Conservation (phyloP, 2,113 vertebrate genomes). For the Entomyzon cyanotis region DNA sequence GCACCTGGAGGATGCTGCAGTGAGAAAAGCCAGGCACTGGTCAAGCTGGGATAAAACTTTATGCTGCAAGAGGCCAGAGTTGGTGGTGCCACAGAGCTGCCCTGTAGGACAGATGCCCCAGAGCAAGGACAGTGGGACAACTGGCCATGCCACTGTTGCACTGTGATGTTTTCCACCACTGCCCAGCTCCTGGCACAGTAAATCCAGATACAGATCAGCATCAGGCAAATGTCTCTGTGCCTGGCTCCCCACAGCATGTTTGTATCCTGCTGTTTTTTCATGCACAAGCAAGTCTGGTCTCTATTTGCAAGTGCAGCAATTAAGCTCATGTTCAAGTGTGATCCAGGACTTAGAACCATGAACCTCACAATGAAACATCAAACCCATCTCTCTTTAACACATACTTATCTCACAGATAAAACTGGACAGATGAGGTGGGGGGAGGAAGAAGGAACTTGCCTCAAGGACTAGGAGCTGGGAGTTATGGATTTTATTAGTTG, state of each 20-base stretch:
- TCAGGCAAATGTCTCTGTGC: neutral
- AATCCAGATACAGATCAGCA: neutral
- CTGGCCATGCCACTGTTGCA: neutral
- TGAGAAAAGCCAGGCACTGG: neutral
- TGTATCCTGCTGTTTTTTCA: neutral
- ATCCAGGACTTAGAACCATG: neutral
- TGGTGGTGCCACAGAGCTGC: neutral
- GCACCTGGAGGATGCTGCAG: neutral
- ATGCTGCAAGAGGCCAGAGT: neutral
- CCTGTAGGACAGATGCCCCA: accelerated
- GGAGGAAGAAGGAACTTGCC: neutral
- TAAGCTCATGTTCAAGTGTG: neutral
- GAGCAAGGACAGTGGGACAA: neutral
- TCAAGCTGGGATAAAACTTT: neutral
- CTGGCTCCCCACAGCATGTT: neutral
- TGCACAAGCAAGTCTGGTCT: accelerated
- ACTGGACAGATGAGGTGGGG: neutral
- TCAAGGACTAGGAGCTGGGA: neutral
- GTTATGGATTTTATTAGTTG: neutral
- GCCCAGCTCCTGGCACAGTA: neutral
- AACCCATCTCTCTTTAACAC: neutral
- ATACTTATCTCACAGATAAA: neutral
- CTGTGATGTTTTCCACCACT: neutral
- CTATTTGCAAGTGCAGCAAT: neutral
- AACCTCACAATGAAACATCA: neutral